Evolutionary conservation across 2,888 invertebrate genomes (phyloP).

Genomic region (Miltochrista miniata): DNA sequence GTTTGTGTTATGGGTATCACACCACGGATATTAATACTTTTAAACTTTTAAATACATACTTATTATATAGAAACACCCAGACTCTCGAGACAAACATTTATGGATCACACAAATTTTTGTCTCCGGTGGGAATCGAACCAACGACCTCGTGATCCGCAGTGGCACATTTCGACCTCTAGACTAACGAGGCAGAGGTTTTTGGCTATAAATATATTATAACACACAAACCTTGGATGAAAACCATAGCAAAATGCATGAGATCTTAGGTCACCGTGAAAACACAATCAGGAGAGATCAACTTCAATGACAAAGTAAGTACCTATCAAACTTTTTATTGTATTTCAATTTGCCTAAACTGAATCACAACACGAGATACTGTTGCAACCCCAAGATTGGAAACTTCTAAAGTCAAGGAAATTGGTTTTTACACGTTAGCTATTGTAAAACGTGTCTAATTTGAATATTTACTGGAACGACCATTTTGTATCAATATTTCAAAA

Average conservation of each 20-base stretch:
- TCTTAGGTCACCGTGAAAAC: too few relatives aligned
- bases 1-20: too few relatives aligned
- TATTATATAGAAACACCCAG: too few relatives aligned
- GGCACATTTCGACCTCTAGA: too few relatives aligned
- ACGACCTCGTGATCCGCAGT: too few relatives aligned
- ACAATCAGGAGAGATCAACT: neutral
- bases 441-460: constrained; percentile 34
- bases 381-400: constrained; percentile 46
- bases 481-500: neutral
- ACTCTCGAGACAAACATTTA: too few relatives aligned
- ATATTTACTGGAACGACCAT: constrained; percentile 11
- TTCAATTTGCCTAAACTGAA: constrained; percentile 44
- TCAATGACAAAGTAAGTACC: neutral
- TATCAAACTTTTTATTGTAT: neutral
- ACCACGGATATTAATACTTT: too few relatives aligned
- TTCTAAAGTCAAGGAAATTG: constrained; percentile 41
- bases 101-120: too few relatives aligned
- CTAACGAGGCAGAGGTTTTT: too few relatives aligned
- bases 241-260: neutral
- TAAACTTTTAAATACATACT: too few relatives aligned
- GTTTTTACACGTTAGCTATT: constrained; percentile 37
- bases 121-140: too few relatives aligned
- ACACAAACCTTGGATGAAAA: neutral
- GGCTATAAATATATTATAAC: too few relatives aligned
- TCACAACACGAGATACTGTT: constrained; percentile 30